Conservation (phyloP, 2,888 invertebrate genomes). For the Pollenia griseotomentosa region DNA sequence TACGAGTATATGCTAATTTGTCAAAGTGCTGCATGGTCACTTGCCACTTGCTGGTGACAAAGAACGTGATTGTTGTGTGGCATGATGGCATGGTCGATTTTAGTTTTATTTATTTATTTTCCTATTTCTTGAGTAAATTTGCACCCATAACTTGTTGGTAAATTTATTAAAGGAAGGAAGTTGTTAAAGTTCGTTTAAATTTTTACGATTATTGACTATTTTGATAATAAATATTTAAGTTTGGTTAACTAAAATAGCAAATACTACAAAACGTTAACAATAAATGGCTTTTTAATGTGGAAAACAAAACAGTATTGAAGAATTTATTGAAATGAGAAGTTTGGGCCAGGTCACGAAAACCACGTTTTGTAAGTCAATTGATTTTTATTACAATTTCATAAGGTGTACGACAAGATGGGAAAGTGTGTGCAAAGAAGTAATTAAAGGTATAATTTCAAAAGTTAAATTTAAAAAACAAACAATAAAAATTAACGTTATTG, state of each 20-base stretch:
- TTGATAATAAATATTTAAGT: conserved; percentile 43
- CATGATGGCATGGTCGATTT: not conserved
- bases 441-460: too few species aligned
- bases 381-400: too few species aligned
- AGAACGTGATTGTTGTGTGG: conserved; percentile 58
- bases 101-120: conserved; percentile 14
- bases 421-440: too few species aligned
- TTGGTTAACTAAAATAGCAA: not conserved
- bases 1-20: not conserved
- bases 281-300: conserved; percentile 36
- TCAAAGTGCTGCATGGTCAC: conserved; percentile 20
- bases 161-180: conserved; percentile 66
- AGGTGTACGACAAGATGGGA: too few species aligned
- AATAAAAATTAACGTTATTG: too few species aligned
- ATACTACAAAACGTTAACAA: not conserved
- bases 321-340: not conserved
- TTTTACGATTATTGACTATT: conserved; percentile 60
- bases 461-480: too few species aligned
- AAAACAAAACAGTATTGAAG: not conserved
- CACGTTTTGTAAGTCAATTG: too few species aligned
- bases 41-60: conserved; percentile 31
- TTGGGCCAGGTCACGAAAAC: not conserved
- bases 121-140: conserved; percentile 3
- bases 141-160: conserved; percentile 38
- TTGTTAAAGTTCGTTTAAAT: conserved; percentile 65